Conservation (phyloP, 1,140 invertebrate genomes). For the Ceratosolen fusciceps region DNA sequence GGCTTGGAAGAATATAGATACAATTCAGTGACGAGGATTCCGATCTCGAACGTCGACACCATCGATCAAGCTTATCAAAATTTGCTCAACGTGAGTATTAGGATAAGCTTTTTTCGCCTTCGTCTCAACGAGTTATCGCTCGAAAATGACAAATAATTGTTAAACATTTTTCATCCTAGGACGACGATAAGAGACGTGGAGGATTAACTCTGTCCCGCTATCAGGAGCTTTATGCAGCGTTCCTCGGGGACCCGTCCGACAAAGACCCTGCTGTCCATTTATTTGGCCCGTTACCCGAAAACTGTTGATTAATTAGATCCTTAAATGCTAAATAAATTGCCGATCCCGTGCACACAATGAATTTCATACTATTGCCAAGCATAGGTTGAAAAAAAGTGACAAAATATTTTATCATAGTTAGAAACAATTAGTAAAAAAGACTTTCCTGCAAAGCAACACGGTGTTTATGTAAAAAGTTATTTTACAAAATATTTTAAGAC, state of each 20-base stretch:
- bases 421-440: conserved; percentile 33
- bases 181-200: conserved; percentile 83
- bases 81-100: conserved; percentile 79
- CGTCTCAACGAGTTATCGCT: not conserved
- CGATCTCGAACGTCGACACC: conserved; percentile 80
- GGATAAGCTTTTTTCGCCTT: not conserved
- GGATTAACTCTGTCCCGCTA: conserved; percentile 83
- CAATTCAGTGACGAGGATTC: conserved; percentile 84
- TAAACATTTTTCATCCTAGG: conserved; percentile 69
- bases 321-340: conserved; percentile 24
- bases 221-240: conserved; percentile 86
- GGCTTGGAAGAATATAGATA: conserved; percentile 85
- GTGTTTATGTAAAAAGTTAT: conserved; percentile 21
- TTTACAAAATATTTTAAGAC: conserved; percentile 40
- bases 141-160: not conserved
- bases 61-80: conserved; percentile 84
- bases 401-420: conserved; percentile 38
- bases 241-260: conserved; percentile 83
- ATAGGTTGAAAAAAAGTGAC: conserved; percentile 13
- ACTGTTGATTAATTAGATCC: conserved; percentile 51
- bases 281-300: conserved; percentile 79
- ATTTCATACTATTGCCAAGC: conserved; percentile 25
- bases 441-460: conserved; percentile 26
- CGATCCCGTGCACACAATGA: conserved; percentile 27
- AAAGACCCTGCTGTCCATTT: conserved; percentile 81